Conservation (phyloP, 2,797 vertebrate genomes). For the Chelmon rostratus region DNA sequence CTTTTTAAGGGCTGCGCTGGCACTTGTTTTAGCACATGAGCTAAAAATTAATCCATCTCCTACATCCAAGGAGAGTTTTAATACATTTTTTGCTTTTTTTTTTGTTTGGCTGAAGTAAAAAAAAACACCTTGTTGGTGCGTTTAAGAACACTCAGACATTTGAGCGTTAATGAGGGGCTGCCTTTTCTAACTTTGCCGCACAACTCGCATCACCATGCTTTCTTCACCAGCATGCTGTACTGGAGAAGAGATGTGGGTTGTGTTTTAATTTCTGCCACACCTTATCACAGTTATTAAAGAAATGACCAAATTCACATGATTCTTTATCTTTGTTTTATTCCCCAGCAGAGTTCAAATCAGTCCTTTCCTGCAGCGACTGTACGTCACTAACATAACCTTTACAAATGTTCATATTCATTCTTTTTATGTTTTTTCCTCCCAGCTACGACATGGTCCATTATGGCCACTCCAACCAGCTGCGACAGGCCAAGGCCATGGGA, state of each 20-base stretch:
- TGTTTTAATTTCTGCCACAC: neutral
- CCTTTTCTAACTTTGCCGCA: neutral
- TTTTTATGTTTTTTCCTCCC: slow-evolving; percentile 44
- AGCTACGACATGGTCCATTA: slow-evolving; percentile 99
- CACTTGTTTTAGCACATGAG: neutral
- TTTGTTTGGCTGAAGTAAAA: neutral
- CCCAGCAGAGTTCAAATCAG: neutral
- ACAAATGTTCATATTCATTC: neutral
- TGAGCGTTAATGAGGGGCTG: neutral
- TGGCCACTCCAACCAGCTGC: slow-evolving; percentile 96
- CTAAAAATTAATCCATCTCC: neutral
- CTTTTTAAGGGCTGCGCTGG: neutral
- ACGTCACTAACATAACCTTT: neutral
- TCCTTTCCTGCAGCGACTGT: neutral
- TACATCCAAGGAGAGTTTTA: neutral
- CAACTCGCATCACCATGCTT: neutral
- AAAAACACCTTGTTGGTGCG: neutral
- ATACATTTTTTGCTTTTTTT: neutral
- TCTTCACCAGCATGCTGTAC: neutral
- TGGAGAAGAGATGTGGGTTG: neutral
- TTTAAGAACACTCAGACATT: slow-evolving; percentile 8
- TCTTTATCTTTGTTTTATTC: neutral
- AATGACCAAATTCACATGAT: neutral
- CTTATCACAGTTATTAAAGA: neutral
- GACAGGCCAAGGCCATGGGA: slow-evolving; percentile 95